Evolutionary conservation across 2,888 invertebrate genomes (phyloP).

Genomic region (Agonum fuliginosum): DNA sequence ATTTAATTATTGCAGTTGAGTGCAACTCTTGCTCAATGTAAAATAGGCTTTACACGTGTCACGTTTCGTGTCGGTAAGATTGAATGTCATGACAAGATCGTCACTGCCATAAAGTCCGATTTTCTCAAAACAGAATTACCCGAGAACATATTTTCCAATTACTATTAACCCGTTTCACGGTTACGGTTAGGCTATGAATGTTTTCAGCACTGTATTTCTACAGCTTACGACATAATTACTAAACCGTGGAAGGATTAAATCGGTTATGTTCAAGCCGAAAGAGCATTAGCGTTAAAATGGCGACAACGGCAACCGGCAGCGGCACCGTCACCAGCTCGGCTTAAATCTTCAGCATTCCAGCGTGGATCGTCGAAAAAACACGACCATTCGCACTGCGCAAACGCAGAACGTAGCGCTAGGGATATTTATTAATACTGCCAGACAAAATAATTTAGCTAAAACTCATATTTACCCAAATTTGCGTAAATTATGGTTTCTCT

Average conservation of each 20-base stretch:
- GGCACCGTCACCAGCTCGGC: background rate
- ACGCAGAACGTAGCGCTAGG: background rate
- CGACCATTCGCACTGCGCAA: background rate
- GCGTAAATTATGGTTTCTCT: constrained; percentile 29
- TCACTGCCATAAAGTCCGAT: constrained; percentile 37
- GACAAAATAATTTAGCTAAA: constrained; percentile 41
- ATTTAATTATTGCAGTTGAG: background rate
- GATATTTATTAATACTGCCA: constrained; percentile 31
- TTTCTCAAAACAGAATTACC: constrained; percentile 34
- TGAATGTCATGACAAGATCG: background rate
- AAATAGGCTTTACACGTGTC: too few relatives aligned
- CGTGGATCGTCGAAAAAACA: constrained; percentile 43
- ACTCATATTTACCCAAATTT: constrained; percentile 16
- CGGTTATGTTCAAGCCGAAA: constrained; percentile 50
- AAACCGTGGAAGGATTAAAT: constrained; percentile 55
- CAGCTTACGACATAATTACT: constrained; percentile 53
- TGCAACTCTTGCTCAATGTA: background rate
- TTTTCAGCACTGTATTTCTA: constrained; percentile 53
- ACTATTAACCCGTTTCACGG: constrained; percentile 52
- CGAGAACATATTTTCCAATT: constrained; percentile 53
- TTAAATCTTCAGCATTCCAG: constrained; percentile 29
- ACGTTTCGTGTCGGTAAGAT: background rate
- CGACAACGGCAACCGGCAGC: background rate
- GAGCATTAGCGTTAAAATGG: constrained; percentile 47
- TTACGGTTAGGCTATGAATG: constrained; percentile 50